Evolutionary conservation across 1,140 invertebrate genomes (phyloP).

Genomic region (Scaptodrosophila lebanonensis): DNA sequence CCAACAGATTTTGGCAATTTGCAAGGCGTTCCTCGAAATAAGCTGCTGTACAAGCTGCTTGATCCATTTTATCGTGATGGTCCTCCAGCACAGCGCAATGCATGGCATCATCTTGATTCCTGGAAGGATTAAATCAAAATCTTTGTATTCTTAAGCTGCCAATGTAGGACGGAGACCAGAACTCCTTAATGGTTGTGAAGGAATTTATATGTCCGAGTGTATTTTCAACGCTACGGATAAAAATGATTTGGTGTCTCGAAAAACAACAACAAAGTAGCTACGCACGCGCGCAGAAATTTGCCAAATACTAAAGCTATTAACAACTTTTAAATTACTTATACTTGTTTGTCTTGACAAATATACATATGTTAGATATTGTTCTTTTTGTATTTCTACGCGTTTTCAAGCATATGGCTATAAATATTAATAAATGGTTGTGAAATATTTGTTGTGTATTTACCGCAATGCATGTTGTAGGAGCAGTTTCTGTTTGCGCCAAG

Average conservation of each 20-base stretch:
- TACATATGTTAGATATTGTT: too few relatives aligned
- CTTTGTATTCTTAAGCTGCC: too few relatives aligned
- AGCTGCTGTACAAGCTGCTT: neutral
- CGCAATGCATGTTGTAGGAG: conserved; percentile 31
- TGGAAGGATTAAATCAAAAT: too few relatives aligned
- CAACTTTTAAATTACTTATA: too few relatives aligned
- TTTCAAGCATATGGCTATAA: neutral
- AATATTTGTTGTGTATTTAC: conserved; percentile 2
- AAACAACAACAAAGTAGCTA: too few relatives aligned
- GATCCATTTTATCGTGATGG: conserved; percentile 22
- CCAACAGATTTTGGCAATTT: conserved; percentile 20
- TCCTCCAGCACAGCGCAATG: conserved; percentile 14
- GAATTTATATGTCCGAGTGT: neutral
- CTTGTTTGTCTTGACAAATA: neutral
- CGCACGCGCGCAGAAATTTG: too few relatives aligned
- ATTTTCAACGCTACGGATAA: too few relatives aligned
- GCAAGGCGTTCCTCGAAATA: conserved; percentile 13
- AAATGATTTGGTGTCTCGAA: too few relatives aligned
- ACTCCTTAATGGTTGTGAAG: too few relatives aligned
- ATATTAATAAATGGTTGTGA: neutral
- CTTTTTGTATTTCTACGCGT: too few relatives aligned
- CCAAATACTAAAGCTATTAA: too few relatives aligned
- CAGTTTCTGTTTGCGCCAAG: conserved; percentile 46
- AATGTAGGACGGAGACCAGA: too few relatives aligned
- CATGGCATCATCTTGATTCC: neutral